A percentile compares a stretch with the other conserved stretches of the same genome.
These are phyloP conservation scores for Emys orbicularis DNA, from an alignment of 2,797 vertebrate species.

Conservation along the genomic window DNA sequence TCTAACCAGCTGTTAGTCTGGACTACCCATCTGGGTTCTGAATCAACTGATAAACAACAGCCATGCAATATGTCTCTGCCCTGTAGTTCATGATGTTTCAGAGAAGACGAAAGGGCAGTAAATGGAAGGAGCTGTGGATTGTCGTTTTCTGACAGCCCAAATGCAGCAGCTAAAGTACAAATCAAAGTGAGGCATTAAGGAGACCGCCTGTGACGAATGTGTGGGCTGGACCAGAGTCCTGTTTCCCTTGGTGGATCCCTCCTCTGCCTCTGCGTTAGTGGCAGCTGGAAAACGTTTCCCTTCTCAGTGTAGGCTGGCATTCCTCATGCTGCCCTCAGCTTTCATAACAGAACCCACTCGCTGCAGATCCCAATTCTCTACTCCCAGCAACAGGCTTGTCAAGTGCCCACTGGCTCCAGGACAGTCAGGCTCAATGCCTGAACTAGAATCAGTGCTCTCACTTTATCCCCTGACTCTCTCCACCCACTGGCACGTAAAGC, in stretches of 20 bases:
- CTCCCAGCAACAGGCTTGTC: background rate
- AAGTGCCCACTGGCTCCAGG: accelerated
- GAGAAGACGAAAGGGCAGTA: conserved; percentile 48
- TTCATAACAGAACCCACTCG: background rate
- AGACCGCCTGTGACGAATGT: conserved; percentile 45
- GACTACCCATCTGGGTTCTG: conserved; percentile 36
- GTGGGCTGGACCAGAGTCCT: conserved; percentile 43
- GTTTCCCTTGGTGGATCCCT: conserved; percentile 39
- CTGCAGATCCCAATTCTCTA: conserved; percentile 3
- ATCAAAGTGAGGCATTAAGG: conserved; percentile 14
- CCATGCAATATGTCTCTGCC: conserved; percentile 28
- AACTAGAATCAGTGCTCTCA: accelerated
- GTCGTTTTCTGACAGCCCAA: conserved; percentile 36
- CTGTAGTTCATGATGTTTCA: background rate
- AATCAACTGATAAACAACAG: conserved; percentile 22
- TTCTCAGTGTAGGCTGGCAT: background rate
- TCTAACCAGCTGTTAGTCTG: conserved; percentile 39
- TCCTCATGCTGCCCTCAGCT: conserved; percentile 24
- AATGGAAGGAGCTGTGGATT: conserved; percentile 39
- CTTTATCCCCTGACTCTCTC: accelerated
- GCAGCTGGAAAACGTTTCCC: conserved; percentile 30
- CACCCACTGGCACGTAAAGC: background rate
- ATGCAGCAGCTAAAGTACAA: conserved; percentile 42
- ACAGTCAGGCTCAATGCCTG: accelerated
- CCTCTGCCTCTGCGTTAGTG: conserved; percentile 27